Conservation (phyloP, 2,888 invertebrate species). For the Xestia c-nigrum region DNA sequence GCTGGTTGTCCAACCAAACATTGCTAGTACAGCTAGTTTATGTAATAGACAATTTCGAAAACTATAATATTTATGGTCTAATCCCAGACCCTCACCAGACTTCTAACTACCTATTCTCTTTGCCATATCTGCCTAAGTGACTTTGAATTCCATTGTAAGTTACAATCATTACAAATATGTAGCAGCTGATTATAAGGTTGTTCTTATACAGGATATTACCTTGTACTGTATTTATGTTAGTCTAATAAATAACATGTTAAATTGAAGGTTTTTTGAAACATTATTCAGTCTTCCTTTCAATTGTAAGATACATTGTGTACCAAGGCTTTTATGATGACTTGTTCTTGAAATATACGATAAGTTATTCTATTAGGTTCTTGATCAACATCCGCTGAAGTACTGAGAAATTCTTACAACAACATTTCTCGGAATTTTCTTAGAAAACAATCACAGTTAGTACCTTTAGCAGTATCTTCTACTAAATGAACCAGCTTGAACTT, state of each 20-base stretch:
- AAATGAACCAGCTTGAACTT: constrained; percentile 3
- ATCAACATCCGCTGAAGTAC: not conserved
- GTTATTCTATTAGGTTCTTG: not conserved
- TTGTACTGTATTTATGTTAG: constrained; percentile 30
- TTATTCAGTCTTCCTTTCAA: constrained; percentile 29
- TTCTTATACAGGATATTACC: constrained; percentile 51
- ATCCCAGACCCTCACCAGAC: not conserved
- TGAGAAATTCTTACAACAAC: not conserved
- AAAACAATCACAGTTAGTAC: not conserved
- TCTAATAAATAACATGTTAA: constrained; percentile 11
- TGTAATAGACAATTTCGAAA: not conserved
- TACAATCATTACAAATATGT: not conserved
- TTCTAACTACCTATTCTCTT: not conserved
- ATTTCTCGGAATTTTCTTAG: not conserved
- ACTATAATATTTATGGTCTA: not conserved
- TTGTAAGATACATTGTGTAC: constrained; percentile 18
- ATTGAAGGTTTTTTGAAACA: constrained; percentile 40
- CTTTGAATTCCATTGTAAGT: constrained; percentile 5
- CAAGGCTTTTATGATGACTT: constrained; percentile 24
- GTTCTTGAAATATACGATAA: not conserved
- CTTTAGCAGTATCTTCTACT: not conserved
- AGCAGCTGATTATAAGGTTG: constrained; percentile 23
- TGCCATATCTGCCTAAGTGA: not conserved
- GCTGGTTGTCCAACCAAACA: not conserved
- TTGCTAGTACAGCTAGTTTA: not conserved